Evolutionary conservation across 2,113 vertebrate genomes (phyloP).

Genomic region (Sceloporus undulatus): DNA sequence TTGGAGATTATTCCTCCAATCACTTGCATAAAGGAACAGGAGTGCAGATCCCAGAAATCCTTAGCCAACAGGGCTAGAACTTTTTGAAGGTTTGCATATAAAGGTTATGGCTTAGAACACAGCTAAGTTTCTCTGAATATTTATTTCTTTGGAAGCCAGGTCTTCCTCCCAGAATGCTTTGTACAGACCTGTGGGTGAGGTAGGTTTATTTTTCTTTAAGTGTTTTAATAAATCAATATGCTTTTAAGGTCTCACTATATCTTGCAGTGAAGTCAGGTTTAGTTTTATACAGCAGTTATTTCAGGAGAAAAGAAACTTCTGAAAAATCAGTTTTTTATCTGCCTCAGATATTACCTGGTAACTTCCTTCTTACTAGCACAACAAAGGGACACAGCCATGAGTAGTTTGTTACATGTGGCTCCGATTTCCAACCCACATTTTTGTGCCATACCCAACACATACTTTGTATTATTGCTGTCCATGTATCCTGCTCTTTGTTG

Average conservation of each 20-base stretch:
- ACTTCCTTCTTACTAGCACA: background rate
- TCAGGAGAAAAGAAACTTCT: background rate
- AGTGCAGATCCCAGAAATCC: background rate
- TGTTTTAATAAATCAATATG: background rate
- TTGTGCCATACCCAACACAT: background rate
- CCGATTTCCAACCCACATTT: constrained; percentile 13
- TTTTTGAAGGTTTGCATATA: no score
- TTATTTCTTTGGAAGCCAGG: background rate
- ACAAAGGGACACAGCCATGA: background rate
- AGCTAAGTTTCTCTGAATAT: background rate
- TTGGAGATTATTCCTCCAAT: background rate
- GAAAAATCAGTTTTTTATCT: constrained; percentile 10
- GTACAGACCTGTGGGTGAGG: background rate
- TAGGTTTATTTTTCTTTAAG: background rate
- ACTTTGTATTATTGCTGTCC: background rate
- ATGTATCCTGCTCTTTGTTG: constrained; percentile 25
- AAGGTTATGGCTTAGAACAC: background rate
- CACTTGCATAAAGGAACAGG: background rate
- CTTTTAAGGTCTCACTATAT: background rate
- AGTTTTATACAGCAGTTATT: background rate
- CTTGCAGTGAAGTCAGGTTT: background rate
- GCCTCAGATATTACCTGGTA: background rate
- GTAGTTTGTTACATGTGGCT: constrained; percentile 1
- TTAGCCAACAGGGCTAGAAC: background rate
- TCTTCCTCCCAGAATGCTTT: background rate